These are phyloP conservation scores for Pseudorhombus dupliciocellatus DNA, from an alignment of 2,113 vertebrate genomes.

Conservation along the genomic window DNA sequence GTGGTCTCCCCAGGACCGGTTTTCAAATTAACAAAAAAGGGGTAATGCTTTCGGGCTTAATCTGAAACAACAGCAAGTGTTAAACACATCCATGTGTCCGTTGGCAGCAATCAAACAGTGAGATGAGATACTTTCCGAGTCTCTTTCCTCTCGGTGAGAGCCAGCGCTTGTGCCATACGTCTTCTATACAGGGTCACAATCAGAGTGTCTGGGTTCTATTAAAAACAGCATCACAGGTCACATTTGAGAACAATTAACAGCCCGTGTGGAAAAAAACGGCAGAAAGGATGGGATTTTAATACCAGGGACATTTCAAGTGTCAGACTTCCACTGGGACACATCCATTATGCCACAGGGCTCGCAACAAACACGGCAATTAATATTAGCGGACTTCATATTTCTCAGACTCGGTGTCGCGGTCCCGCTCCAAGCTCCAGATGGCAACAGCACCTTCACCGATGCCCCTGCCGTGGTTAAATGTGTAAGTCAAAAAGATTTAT, in stretches of 20 bases:
- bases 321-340: slow-evolving; percentile 64
- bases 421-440: slow-evolving; percentile 47
- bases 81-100: slow-evolving; percentile 67
- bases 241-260: slow-evolving; percentile 78
- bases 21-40: slow-evolving; percentile 66
- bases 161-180: slow-evolving; percentile 48
- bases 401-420: slow-evolving; percentile 44
- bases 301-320: slow-evolving; percentile 73
- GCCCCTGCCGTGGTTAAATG: slow-evolving; percentile 44
- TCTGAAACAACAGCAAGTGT: slow-evolving; percentile 69
- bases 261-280: slow-evolving; percentile 34
- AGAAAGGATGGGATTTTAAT: slow-evolving; percentile 74
- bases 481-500: slow-evolving; percentile 69
- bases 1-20: slow-evolving; percentile 53
- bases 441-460: slow-evolving; percentile 55
- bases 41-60: slow-evolving; percentile 52
- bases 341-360: slow-evolving; percentile 65
- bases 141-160: slow-evolving; percentile 54
- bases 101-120: slow-evolving; percentile 49
- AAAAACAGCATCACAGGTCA: slow-evolving; percentile 66
- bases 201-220: slow-evolving; percentile 56
- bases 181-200: slow-evolving; percentile 50
- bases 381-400: slow-evolving; percentile 51
- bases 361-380: slow-evolving; percentile 72
- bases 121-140: slow-evolving; percentile 60